Evolutionary conservation across 2,888 invertebrate genomes (phyloP).

Genomic region (Netelia melanura): DNA sequence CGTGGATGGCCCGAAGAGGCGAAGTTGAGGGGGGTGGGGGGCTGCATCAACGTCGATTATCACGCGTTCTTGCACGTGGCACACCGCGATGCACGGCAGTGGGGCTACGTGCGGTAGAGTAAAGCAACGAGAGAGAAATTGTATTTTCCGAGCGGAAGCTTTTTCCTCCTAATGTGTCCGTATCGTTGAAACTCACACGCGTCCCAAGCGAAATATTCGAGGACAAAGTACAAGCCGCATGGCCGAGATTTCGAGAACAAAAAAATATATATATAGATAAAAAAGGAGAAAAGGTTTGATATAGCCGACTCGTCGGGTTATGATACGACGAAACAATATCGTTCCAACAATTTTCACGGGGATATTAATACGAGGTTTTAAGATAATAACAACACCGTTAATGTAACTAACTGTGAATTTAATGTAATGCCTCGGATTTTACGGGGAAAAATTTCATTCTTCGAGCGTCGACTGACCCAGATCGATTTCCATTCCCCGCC

Average conservation of each 20-base stretch:
- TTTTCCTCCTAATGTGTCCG: constrained; percentile 22
- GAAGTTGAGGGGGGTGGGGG: constrained; percentile 3
- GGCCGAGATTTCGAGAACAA: constrained; percentile 6
- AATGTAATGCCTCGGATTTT: no score
- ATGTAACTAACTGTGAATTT: no score
- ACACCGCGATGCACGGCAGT: constrained; percentile 11
- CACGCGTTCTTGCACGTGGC: constrained; percentile 62
- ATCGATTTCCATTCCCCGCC: no score
- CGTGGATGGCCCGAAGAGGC: background rate
- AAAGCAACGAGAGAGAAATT: constrained; percentile 53
- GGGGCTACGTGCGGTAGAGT: background rate
- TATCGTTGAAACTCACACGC: constrained; percentile 6
- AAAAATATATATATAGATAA: background rate
- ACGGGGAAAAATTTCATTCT: no score
- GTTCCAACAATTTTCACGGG: no score
- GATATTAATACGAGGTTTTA: no score
- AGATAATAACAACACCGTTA: no score
- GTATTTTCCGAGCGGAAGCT: constrained; percentile 54
- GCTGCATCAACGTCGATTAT: constrained; percentile 64
- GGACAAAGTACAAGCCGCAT: background rate
- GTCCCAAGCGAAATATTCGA: constrained; percentile 5
- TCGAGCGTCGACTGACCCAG: no score
- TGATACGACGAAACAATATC: no score
- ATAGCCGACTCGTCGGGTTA: no score
- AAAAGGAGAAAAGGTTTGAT: background rate